Evolutionary conservation across 23 tunicate genomes (phyloP), one percentile per base, ranked within the genome.

Genomic region (Corella eumyota): DNA sequence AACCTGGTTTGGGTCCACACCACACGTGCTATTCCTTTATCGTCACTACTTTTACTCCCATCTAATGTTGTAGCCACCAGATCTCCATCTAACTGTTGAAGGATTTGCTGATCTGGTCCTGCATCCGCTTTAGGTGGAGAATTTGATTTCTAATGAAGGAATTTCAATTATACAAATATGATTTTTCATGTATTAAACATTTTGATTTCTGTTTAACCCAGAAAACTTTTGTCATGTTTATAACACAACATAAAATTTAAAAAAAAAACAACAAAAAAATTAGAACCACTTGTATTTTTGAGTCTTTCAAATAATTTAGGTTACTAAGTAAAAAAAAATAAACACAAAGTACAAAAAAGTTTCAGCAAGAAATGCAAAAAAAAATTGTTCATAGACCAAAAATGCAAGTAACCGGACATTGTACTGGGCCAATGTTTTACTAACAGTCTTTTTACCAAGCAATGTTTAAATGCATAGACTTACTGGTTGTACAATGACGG

Each of bases 121-220:
- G 88, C 96, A 56, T 72, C 29, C 11, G 96, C 96, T 27, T 24
- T 30, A n/a, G 96, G 96, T 32, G 88, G 96, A 62, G 78, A 72
- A 62, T 88, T 88, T 23, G 96, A 88, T 59, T 71, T 77, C 96
- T 88, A 62, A 40, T 23, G 33, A 13, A 50, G 21, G 24, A 3
- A 35, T 32, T 2, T 7, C 59, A 19, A 13, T 11, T 53, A 23
- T 7, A 53, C 17, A 53, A 53, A 7, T 6, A n/a, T n/a, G n/a
- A n/a, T n/a, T n/a, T n/a, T n/a, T n/a, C n/a, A n/a, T n/a, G n/a
- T n/a, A 17, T 11, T 11, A 44, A 44, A 13, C 49, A 44, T n/a
- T n/a, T n/a, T n/a, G n/a, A n/a, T n/a, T n/a, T n/a, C n/a, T n/a
- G n/a, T n/a, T n/a, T n/a, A n/a, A n/a, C n/a, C n/a, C n/a, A n/a